A percentile compares a stretch with the other conserved stretches of the same genome.
phyloP scores from a whole-genome alignment of 2,888 invertebrate genomes.

The Apoda limacodes region DNA sequence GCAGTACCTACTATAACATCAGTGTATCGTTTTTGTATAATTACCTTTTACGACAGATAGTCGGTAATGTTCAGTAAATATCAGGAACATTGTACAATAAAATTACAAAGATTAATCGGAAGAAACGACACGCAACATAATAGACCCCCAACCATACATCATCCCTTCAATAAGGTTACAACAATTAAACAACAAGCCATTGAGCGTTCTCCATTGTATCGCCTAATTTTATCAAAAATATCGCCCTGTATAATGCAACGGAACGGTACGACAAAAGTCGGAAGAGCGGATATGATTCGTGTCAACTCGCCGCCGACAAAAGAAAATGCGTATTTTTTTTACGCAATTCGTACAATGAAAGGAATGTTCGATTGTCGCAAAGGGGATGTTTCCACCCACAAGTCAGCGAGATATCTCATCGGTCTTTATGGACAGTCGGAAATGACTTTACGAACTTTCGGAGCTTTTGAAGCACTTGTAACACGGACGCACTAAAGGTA shows the following conservation, averaged over 20 bases:
- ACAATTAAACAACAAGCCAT: constrained; percentile 64
- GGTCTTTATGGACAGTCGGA: constrained; percentile 62
- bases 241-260: constrained; percentile 51
- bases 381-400: constrained; percentile 71
- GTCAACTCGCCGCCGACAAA: constrained; percentile 56
- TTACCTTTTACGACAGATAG: constrained; percentile 23
- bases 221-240: constrained; percentile 68
- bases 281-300: constrained; percentile 68
- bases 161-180: constrained; percentile 58
- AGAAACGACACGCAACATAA: constrained; percentile 39
- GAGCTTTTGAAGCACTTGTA: constrained; percentile 55
- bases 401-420: constrained; percentile 50
- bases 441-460: constrained; percentile 49
- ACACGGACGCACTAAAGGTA: no score
- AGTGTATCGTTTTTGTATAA: no score
- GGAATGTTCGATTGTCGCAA: constrained; percentile 41
- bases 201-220: constrained; percentile 54
- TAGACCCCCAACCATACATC: constrained; percentile 45
- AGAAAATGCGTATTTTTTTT: constrained; percentile 44
- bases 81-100: constrained; percentile 40
- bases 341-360: constrained; percentile 48
- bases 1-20: no score
- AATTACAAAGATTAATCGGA: constrained; percentile 40
- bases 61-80: constrained; percentile 44
- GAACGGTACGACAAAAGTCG: constrained; percentile 57